Base-by-base conservation (phyloP, 2,888 invertebrate genomes). In the Halictus quadricinctus region DNA sequence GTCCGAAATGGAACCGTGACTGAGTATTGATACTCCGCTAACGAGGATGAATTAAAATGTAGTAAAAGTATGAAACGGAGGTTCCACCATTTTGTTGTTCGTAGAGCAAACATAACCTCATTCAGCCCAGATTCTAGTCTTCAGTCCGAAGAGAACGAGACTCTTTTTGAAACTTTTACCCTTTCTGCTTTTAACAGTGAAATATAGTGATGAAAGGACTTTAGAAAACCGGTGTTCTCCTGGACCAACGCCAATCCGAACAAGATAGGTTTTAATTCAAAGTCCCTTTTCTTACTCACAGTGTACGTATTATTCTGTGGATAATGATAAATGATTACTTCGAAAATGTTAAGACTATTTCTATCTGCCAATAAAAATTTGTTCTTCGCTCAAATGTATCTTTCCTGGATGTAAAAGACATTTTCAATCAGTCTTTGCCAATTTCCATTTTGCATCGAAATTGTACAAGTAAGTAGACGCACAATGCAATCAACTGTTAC, bases 121-220 rank as follows among this genome's bases (percentile, higher is more conserved):
- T 64, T 64, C 18, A 13, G 15, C 7, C 29, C 6, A 7, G 5
- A 64, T 29, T 64, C 29, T 64, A 29, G 7, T 15, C 58, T 12
- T n/a, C 1, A 5, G 58, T 21, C 58, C 12, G n/a, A 58, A 12
- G 58, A n/a, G n/a, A 58, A 58, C 58, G 58, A n/a, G n/a, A 58
- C 58, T n/a, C n/a, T 58, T 70, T 70, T 43, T 70, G 70, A 43
- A 43, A 70, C 58, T 58, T 58, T 58, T 5, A 5, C 43, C 13
- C n/a, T 70, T 12, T n/a, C 70, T 13, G n/a, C 21, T 70, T 43
- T 5, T n/a, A n/a, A 43, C 70, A n/a, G n/a, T n/a, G 70, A 70
- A 21, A 70, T n/a, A 70, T n/a, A 43, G 70, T 13, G 43, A 70
- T 43, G 70, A 70, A 70, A 43, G 70, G 70, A 70, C 43, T 70